Evolutionary conservation across 2,797 vertebrate genomes (phyloP).

Genomic region (Manis crassicaudata): DNA sequence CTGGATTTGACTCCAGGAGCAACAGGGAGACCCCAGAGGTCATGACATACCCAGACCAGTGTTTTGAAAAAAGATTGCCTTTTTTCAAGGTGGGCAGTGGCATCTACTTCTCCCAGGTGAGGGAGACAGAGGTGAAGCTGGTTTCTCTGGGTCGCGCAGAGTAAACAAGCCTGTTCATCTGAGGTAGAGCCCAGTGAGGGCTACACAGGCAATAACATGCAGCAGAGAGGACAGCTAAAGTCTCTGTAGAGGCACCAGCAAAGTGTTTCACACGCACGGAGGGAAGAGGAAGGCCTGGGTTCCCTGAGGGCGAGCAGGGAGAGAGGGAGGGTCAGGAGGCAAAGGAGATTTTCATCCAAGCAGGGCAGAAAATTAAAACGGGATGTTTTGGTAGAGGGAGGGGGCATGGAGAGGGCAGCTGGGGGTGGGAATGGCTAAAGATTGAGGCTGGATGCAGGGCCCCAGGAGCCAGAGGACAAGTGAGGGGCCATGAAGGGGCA

Average conservation of each 20-base stretch:
- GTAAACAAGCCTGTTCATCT: background rate
- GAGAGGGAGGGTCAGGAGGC: background rate
- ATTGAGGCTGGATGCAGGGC: background rate
- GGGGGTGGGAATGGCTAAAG: background rate
- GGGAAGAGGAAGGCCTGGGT: background rate
- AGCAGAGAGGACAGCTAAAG: background rate
- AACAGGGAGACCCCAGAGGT: background rate
- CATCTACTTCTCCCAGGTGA: too few species aligned
- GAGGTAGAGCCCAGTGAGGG: background rate
- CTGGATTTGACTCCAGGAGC: background rate
- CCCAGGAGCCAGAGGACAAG: background rate
- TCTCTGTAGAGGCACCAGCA: too few species aligned
- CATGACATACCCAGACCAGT: background rate
- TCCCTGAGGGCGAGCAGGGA: background rate
- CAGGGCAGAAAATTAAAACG: background rate
- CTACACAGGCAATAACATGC: background rate
- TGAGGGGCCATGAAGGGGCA: background rate
- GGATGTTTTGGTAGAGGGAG: too few species aligned
- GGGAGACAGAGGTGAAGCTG: too few species aligned
- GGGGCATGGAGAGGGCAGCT: accelerated
- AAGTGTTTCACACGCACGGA: background rate
- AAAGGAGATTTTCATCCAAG: background rate
- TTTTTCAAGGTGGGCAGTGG: background rate
- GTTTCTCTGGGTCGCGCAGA: too few species aligned
- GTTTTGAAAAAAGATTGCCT: background rate